Evolutionary conservation across 1,140 invertebrate species (phyloP).

Genomic region (Catajapyx aquilonaris): DNA sequence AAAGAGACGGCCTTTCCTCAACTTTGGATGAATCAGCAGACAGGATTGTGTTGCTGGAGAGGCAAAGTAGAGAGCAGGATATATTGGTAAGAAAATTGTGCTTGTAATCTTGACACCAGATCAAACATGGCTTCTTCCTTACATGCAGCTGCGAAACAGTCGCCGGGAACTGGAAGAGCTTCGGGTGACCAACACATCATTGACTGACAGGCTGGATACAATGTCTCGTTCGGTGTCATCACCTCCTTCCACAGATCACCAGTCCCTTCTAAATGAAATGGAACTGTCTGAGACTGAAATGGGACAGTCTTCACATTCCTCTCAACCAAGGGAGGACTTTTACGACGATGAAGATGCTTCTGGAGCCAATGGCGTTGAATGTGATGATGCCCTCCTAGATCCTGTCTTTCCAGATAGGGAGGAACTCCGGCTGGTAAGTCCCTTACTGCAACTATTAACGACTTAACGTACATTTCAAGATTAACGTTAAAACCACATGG

Average conservation of each 20-base stretch:
- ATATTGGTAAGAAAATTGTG: conserved; percentile 22
- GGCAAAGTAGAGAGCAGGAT: conserved; percentile 65
- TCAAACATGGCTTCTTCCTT: conserved; percentile 1
- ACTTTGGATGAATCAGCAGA: conserved; percentile 75
- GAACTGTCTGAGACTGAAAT: conserved; percentile 20
- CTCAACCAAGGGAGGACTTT: conserved; percentile 4
- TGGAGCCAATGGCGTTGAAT: conserved; percentile 21
- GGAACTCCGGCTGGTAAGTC: conserved; percentile 4
- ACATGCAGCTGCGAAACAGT: conserved; percentile 21
- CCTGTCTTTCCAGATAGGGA: conserved; percentile 4
- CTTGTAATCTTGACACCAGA: not conserved
- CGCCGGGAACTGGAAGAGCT: conserved; percentile 35
- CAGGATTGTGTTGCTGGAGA: conserved; percentile 60
- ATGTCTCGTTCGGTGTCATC: conserved; percentile 12
- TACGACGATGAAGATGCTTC: not conserved
- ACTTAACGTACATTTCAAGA: too few relatives aligned
- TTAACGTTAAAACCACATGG: too few relatives aligned
- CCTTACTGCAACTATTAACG: too few relatives aligned
- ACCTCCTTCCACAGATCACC: conserved; percentile 15
- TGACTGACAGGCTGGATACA: conserved; percentile 23
- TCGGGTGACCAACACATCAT: conserved; percentile 27
- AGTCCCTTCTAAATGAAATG: conserved; percentile 29
- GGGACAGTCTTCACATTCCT: conserved; percentile 8
- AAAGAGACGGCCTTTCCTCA: conserved; percentile 51
- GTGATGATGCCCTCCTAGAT: conserved; percentile 14